Evolutionary conservation across 2,888 invertebrate genomes (phyloP), one percentile per base, ranked within the genome.

Genomic region (Synanthedon vespiformis): DNA sequence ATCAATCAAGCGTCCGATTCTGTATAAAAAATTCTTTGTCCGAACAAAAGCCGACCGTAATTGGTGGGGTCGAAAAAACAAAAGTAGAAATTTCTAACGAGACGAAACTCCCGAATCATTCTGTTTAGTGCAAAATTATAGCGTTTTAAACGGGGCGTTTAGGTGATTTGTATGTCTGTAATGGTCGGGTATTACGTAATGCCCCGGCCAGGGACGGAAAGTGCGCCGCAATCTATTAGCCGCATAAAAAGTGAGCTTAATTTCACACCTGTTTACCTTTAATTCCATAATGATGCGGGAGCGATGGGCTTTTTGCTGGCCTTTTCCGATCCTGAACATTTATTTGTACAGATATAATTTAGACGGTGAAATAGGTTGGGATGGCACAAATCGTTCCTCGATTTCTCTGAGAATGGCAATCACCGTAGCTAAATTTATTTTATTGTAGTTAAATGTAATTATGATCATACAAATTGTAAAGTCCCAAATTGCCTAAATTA

Each of bases 261-360:
- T 86, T 87, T 86, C 82, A 85, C 85, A 87, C 86, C 82, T 86
- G 85, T 84, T 86, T 83, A 79, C 71, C 63, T 78, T 81, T 81
- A 83, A 85, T 85, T 74, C 68, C 69, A 76, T 83, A 84, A 86
- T 85, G 73, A 78, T 65, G 67, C 65, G 67, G 68, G 73, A 68
- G 72, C 75, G 72, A 68, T 67, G 65, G 68, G 73, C 75, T 77
- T 79, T 75, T 76, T 80, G 74, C 80, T 75, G 70, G 72, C 71
- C 70, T 64, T 70, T 68, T 62, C 60, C 55, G 55, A 64, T 64
- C 61, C 59, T 55, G 56, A 34, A 62, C 55, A 59, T 62, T 63
- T 64, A 64, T 65, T 66, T 66, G 60, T 59, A 60, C 60, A 58
- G 59, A 59, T 52, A 57, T 62, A 51, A 60, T 62, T 61, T 54